Evolutionary conservation across 1,140 invertebrate species (phyloP).

Genomic region (Drosophila sechellia): DNA sequence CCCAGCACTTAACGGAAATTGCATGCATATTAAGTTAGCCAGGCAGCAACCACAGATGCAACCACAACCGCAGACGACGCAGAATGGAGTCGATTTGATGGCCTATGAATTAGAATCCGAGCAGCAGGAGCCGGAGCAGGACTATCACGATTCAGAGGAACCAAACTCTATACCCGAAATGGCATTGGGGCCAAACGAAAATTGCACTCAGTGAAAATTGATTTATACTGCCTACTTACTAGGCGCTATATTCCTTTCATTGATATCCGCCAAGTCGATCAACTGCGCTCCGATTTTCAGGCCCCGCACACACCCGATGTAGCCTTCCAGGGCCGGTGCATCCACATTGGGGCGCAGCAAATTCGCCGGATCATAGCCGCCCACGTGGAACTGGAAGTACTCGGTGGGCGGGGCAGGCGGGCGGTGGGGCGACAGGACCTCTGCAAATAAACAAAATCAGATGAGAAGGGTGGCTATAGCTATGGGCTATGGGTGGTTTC

Average conservation of each 20-base stretch:
- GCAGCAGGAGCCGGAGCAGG: neutral
- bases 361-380: slow-evolving; percentile 92
- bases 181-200: slow-evolving; percentile 61
- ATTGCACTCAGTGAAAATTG: slow-evolving; percentile 76
- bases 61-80: slow-evolving; percentile 42
- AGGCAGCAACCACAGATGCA: slow-evolving; percentile 35
- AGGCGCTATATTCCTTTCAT: slow-evolving; percentile 89
- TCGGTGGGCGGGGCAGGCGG: slow-evolving; percentile 92
- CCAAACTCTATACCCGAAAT: slow-evolving; percentile 33
- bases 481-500: slow-evolving; percentile 1
- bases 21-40: slow-evolving; percentile 79
- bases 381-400: slow-evolving; percentile 95
- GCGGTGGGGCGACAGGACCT: slow-evolving; percentile 93
- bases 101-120: slow-evolving; percentile 32
- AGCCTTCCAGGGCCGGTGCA: slow-evolving; percentile 87
- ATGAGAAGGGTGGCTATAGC: slow-evolving; percentile 37
- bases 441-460: slow-evolving; percentile 86
- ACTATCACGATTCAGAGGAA: neutral
- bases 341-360: slow-evolving; percentile 88
- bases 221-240: slow-evolving; percentile 85
- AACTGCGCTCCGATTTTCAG: slow-evolving; percentile 93
- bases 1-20: slow-evolving; percentile 77
- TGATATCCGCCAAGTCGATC: slow-evolving; percentile 90
- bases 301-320: slow-evolving; percentile 95
- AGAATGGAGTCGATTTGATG: slow-evolving; percentile 15